These are phyloP conservation scores for Acleris literana DNA, from an alignment of 2,888 invertebrate genomes.

Conservation along the genomic window DNA sequence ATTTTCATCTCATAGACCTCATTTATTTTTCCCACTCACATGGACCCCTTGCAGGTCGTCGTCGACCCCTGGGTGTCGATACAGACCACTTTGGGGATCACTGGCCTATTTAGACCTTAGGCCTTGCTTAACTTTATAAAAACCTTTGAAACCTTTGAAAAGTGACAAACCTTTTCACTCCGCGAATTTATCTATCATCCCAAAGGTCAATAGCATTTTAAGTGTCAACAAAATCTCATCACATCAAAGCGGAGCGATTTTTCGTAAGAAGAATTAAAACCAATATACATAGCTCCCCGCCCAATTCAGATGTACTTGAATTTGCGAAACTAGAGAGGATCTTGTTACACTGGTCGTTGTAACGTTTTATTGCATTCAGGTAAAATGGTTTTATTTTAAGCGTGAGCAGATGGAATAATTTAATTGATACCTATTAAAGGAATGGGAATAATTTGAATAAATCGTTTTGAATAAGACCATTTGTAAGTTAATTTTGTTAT, in stretches of 20 bases:
- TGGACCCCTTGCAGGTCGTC: too few species aligned
- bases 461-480: too few species aligned
- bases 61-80: too few species aligned
- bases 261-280: conserved; percentile 17
- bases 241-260: conserved; percentile 12
- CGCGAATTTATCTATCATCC: neutral
- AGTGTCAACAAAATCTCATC: conserved; percentile 9
- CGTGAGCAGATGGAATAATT: conserved; percentile 11
- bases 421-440: neutral
- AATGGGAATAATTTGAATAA: too few species aligned
- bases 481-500: too few species aligned
- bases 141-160: too few species aligned
- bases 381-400: conserved; percentile 15
- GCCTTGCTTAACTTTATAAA: too few species aligned
- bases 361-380: conserved; percentile 5
- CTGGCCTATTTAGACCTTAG: too few species aligned
- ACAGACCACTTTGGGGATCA: too few species aligned
- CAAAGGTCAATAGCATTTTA: conserved; percentile 8
- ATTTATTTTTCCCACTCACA: too few species aligned
- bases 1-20: too few species aligned
- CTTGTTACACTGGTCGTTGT: neutral
- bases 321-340: neutral
- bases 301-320: neutral
- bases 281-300: conserved; percentile 4
- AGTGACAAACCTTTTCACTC: neutral